Evolutionary conservation across 2,888 invertebrate species (phyloP).

Genomic region (Sminthurides aquaticus): DNA sequence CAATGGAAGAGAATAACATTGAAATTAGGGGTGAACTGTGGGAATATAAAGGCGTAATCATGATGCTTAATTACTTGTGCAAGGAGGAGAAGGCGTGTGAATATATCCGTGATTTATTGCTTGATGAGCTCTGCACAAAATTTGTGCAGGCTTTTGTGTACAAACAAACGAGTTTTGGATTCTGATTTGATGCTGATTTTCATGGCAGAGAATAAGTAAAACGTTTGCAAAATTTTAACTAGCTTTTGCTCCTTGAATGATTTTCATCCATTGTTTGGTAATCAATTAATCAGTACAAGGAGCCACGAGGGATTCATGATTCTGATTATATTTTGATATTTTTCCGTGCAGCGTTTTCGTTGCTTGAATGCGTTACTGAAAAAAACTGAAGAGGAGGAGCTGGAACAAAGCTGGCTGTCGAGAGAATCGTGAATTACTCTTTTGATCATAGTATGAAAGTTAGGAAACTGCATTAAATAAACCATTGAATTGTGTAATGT

Average conservation of each 20-base stretch:
- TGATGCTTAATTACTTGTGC: neutral
- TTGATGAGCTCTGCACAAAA: neutral
- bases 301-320: too few relatives aligned
- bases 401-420: too few relatives aligned
- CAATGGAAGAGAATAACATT: neutral
- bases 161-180: neutral
- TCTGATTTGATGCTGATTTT: neutral
- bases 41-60: neutral
- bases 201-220: neutral
- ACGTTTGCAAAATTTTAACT: neutral
- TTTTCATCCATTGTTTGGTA: neutral
- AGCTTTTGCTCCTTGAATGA: neutral
- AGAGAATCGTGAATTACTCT: too few relatives aligned
- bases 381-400: too few relatives aligned
- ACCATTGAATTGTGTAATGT: too few relatives aligned
- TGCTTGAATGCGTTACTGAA: too few relatives aligned
- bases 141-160: too few relatives aligned
- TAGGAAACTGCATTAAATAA: too few relatives aligned
- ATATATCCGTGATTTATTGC: neutral
- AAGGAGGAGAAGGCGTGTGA: neutral
- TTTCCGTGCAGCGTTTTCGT: too few relatives aligned
- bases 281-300: neutral
- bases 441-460: too few relatives aligned
- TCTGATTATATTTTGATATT: too few relatives aligned
- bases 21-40: neutral